Evolutionary conservation across 2,888 invertebrate species (phyloP).

Genomic region (Mythimna impura): DNA sequence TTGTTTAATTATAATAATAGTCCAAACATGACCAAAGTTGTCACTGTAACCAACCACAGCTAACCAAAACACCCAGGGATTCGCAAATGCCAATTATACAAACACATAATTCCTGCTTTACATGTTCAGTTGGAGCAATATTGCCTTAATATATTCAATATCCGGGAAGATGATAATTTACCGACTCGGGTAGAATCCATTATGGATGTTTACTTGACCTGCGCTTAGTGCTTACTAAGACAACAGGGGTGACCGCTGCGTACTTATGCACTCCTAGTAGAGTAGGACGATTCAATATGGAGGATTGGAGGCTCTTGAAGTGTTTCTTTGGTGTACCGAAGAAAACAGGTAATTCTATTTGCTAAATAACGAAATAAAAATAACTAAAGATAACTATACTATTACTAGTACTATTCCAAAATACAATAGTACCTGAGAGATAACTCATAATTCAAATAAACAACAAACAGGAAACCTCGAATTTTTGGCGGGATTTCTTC

Average conservation of each 20-base stretch:
- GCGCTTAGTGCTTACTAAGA: slow-evolving; percentile 90
- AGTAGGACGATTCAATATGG: slow-evolving; percentile 60
- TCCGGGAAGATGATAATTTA: slow-evolving; percentile 89
- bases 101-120: slow-evolving; percentile 79
- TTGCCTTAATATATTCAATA: slow-evolving; percentile 90
- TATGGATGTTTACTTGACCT: slow-evolving; percentile 91
- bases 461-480: background rate
- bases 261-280: slow-evolving; percentile 72
- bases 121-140: slow-evolving; percentile 81
- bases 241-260: slow-evolving; percentile 84
- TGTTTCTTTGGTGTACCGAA: slow-evolving; percentile 54
- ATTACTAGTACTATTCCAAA: no score
- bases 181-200: slow-evolving; percentile 87
- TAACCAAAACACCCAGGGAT: slow-evolving; percentile 71
- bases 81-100: slow-evolving; percentile 79
- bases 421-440: no score
- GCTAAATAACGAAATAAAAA: background rate
- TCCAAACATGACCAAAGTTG: slow-evolving; percentile 31
- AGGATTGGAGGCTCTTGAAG: slow-evolving; percentile 61
- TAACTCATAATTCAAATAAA: no score
- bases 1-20: background rate
- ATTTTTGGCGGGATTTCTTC: no score
- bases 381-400: no score
- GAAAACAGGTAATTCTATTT: slow-evolving; percentile 17
- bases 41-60: slow-evolving; percentile 71